Base-by-base conservation (phyloP, 2,797 vertebrate species). In the Morus bassanus region DNA sequence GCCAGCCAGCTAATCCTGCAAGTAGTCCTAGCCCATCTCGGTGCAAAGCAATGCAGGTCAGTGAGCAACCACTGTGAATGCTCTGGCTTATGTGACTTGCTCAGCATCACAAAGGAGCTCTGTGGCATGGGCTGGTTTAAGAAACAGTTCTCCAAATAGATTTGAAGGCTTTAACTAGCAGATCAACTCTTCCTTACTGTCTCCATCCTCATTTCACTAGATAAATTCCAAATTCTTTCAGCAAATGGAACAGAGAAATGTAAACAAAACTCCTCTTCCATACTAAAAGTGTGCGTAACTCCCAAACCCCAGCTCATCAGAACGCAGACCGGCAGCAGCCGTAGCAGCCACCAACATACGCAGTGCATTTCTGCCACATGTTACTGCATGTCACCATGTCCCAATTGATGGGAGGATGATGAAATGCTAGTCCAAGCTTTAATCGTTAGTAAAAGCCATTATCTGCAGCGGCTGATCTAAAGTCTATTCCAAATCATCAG, bases 391-490 rank as follows among this genome's bases (percentile, higher is more conserved):
- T 75, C 85, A 77, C 64, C n/a, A 59, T 89, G 94, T 88, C 85
- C 93, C 85, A 94, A 31, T 78, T 92, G 92, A 96, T 6, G 7
- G 75, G 11, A 92, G 79, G 30, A 87, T 89, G 85, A 92, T 48
- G 91, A 94, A 95, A 96, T 2, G 1, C 78, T 63, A 56, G 72
- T 51, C 69, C 89, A 54, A 78, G 92, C 82, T 96, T 88, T 93
- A 96, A 95, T 95, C 96, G 75, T 96, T 92, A 97, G 50, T 85
- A 92, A 96, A 95, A 96, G 93, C 92, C 94, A 94, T 94, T 93
- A 96, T 96, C 93, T 92, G 92, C 76, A 92, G 76, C 25, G 0
- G 93, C 89, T 91, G 57, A 94, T 85, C 43, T 91, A 59, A 89
- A 89, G 75, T 57, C 84, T 93, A 56, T 84, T 84, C 85, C 65